Base-by-base conservation (phyloP, 1,140 invertebrate genomes). In the Tetraneura akinire region DNA sequence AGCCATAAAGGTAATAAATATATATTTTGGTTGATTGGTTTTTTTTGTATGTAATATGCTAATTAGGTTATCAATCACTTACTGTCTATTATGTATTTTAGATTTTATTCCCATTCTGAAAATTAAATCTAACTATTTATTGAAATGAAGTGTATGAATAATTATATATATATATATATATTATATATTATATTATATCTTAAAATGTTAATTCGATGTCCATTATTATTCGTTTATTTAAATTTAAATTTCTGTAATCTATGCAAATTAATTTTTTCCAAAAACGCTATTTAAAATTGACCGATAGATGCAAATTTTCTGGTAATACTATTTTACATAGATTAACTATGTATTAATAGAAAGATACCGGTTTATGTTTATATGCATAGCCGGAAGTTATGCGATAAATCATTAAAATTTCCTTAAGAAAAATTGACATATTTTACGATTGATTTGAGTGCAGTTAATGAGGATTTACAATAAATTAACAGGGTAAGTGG, bases 191-290 rank as follows among this genome's bases (percentile, higher is more conserved):
- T 29, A 62, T 1, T n/a, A n/a, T n/a, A n/a, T n/a, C n/a, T n/a
- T n/a, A n/a, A n/a, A n/a, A n/a, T n/a, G n/a, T n/a, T n/a, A n/a
- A n/a, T n/a, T n/a, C n/a, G n/a, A n/a, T n/a, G n/a, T n/a, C n/a
- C n/a, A n/a, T 23, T 23, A 32, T 62, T 62, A 62, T 26, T 32
- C 8, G 32, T 62, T 62, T n/a, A 26, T 26, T n/a, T 26, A 16
- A 29, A 62, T 32, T 62, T 62, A 62, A 32, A 32, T 62, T 23
- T 10, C 26, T 16, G 32, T 62, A 62, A 62, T 62, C 32, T 62
- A 62, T 62, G 60, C 29, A 62, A 62, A 62, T 62, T 32, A 18
- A 32, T 32, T 32, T 47, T 62, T 62, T 62, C 16, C 26, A 62
- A 37, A 32, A 10, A 11, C 18, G 26, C 16, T 62, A 32, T 64